Conservation (phyloP, 2,888 invertebrate species). For the Crepidodera aurea region DNA sequence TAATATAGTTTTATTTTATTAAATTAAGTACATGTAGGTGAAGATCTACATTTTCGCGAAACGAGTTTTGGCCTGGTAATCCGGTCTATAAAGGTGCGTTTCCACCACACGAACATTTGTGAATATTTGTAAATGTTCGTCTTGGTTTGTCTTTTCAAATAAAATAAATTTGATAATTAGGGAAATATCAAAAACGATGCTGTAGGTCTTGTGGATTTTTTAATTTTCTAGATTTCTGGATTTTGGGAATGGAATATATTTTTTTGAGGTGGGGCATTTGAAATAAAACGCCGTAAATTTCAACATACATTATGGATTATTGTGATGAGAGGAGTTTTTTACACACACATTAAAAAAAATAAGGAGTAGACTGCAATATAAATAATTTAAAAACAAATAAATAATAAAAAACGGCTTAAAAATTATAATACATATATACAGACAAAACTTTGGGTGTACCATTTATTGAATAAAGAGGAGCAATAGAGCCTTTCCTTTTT, state of each 20-base stretch:
- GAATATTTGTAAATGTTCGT: too few relatives aligned
- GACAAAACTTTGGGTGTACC: slow-evolving; percentile 27
- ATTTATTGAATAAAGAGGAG: slow-evolving; percentile 54
- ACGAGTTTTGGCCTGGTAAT: too few relatives aligned
- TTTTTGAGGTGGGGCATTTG: neutral
- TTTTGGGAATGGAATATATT: neutral
- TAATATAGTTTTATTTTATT: too few relatives aligned
- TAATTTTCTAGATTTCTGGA: neutral
- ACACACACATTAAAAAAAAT: slow-evolving; percentile 35
- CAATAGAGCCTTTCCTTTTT: slow-evolving; percentile 9
- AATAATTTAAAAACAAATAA: slow-evolving; percentile 38
- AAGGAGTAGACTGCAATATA: slow-evolving; percentile 27
- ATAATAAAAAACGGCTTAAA: slow-evolving; percentile 35
- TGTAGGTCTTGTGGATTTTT: neutral
- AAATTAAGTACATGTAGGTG: too few relatives aligned
- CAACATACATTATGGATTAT: slow-evolving; percentile 30
- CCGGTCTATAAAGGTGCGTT: too few relatives aligned
- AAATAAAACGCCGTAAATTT: slow-evolving; percentile 20
- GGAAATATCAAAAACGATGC: too few relatives aligned
- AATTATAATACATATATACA: slow-evolving; percentile 39
- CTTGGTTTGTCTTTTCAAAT: too few relatives aligned
- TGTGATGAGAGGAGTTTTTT: slow-evolving; percentile 28
- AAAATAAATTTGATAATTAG: too few relatives aligned
- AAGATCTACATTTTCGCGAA: too few relatives aligned
- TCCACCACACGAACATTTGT: too few relatives aligned